Conservation (phyloP, 2,888 invertebrate species). For the Dioctria linearis region DNA sequence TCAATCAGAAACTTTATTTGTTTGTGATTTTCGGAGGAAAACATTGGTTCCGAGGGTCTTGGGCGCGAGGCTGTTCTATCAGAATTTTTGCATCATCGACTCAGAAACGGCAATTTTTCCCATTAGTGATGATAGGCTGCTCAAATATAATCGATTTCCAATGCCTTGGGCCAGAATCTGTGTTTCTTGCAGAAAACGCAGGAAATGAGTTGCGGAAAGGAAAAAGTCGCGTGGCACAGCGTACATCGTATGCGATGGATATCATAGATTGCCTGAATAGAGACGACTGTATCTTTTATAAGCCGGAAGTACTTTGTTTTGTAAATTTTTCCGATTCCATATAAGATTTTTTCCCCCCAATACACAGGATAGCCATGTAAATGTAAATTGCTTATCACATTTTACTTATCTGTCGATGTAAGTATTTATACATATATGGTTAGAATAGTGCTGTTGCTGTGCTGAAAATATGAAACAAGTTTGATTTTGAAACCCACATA, state of each 20-base stretch:
- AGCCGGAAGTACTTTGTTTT: constrained; percentile 21
- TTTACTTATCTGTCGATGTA: too few species aligned
- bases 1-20: constrained; percentile 42
- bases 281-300: background rate
- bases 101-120: constrained; percentile 21
- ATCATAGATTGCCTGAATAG: background rate
- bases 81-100: constrained; percentile 1
- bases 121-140: constrained; percentile 36
- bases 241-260: background rate
- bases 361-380: too few species aligned
- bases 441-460: too few species aligned
- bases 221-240: constrained; percentile 26
- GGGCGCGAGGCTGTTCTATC: background rate
- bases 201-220: constrained; percentile 40
- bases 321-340: background rate
- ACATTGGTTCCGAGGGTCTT: constrained; percentile 6
- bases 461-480: too few species aligned
- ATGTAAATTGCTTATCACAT: too few species aligned
- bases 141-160: constrained; percentile 38
- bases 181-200: constrained; percentile 22
- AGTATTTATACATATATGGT: too few species aligned
- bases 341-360: too few species aligned
- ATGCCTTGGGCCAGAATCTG: constrained; percentile 23
- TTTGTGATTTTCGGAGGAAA: constrained; percentile 40
- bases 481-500: too few species aligned